Base-by-base conservation (phyloP, 2,888 invertebrate genomes). In the Acleris laterana region DNA sequence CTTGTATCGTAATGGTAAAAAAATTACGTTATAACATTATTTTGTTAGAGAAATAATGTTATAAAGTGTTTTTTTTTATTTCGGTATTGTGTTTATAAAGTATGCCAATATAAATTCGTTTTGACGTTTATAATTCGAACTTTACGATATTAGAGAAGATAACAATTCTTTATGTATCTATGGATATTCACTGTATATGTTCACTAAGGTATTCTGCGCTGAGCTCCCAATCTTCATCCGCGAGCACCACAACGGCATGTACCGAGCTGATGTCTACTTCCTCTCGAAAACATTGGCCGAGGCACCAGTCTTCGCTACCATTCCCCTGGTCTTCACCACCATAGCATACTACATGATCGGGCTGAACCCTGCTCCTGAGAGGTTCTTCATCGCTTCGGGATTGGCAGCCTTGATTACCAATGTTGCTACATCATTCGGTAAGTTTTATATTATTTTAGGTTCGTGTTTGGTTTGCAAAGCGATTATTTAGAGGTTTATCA, bases 271-370 rank as follows among this genome's bases (percentile, higher is more conserved):
- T 76, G 96, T 98, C 0, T 99, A 98, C 85, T 99, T 98, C 87
- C 83, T 99, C 25, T 96, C 97, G 63, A 99, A 98, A 91, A 98
- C 97, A 0, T 78, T 98, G 48, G 97, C 98, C 0, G 99, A 99
- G 79, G 90, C 97, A 0, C 99, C 99, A 0, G 94, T 98, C 52
- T 98, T 98, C 80, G 93, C 97, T 0, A 93, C 96, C 6, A 95
- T 98, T 48, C 98, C 99, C 0, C 81, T 97, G 9, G 89, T 98
- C 4, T 98, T 98, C 85, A 96, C 96, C 0, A 90, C 95, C 2
- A 95, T 98, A 62, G 95, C 96, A 1, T 99, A 99, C 89, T 99
- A 96, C 82, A 95, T 98, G 95, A 95, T 98, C 55, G 98, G 98
- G 0, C 90, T 98, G 32, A 96, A 97, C 78, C 94, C 96, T 0